Conservation (phyloP, 2,797 vertebrate species). For the Rallus crepitans region DNA sequence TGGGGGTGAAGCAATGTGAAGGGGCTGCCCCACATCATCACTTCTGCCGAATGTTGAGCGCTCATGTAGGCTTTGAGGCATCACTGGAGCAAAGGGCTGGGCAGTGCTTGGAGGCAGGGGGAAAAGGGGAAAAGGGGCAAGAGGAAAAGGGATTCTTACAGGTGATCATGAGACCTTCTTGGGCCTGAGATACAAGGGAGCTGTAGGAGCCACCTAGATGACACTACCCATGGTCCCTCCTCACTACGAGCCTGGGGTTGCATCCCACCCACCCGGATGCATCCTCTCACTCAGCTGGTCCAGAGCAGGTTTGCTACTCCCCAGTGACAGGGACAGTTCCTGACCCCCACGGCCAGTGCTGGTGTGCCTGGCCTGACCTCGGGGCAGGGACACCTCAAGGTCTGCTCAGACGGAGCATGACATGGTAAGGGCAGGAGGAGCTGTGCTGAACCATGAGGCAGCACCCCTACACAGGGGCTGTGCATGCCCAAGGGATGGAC, state of each 20-base stretch:
- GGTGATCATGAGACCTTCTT: not conserved
- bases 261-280: not conserved
- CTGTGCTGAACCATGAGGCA: not conserved
- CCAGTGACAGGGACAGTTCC: not conserved
- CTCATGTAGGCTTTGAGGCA: accelerated
- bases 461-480: not conserved
- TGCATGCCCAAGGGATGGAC: accelerated
- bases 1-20: not conserved
- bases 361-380: not conserved
- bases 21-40: accelerated
- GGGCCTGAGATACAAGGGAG: not conserved
- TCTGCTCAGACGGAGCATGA: not conserved
- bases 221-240: not conserved
- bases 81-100: accelerated
- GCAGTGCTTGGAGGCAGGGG: accelerated
- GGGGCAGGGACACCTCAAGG: not conserved
- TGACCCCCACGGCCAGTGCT: accelerated
- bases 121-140: not conserved
- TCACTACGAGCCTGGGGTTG: not conserved
- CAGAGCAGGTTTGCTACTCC: not conserved
- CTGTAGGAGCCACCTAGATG: not conserved
- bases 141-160: not conserved
- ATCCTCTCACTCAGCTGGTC: not conserved
- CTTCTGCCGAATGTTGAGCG: accelerated
- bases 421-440: accelerated